Percentiles rank a stretch among this genome's conserved stretches.
These are phyloP conservation scores for Dichetophora obliterata DNA, from an alignment of 2,888 invertebrate species.

Conservation along the genomic window DNA sequence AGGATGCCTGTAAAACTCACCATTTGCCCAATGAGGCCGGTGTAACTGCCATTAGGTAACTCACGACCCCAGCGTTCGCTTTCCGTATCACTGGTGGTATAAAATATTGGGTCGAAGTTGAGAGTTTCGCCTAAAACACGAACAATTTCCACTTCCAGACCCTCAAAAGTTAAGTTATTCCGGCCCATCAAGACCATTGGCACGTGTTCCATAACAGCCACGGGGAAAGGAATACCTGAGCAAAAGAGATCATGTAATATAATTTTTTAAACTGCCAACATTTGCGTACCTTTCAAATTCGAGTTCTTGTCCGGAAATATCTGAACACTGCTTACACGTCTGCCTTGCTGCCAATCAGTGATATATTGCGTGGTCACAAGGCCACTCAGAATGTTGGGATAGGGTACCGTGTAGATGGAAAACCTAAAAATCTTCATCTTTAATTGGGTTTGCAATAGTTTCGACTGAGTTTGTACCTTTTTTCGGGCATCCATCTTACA, in stretches of 20 bases:
- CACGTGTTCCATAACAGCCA: conserved; percentile 60
- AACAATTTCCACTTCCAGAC: conserved; percentile 65
- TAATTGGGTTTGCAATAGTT: no score
- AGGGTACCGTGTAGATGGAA: conserved; percentile 80
- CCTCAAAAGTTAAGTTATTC: conserved; percentile 49
- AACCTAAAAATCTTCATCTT: conserved; percentile 72
- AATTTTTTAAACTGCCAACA: no score
- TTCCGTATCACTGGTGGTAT: conserved; percentile 75
- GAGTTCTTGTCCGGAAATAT: conserved; percentile 66
- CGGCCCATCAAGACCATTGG: conserved; percentile 62
- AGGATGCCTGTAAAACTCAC: conserved; percentile 51
- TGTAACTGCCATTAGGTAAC: conserved; percentile 76
- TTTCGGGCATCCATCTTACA: conserved; percentile 69
- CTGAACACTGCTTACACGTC: conserved; percentile 66
- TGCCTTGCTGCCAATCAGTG: conserved; percentile 77
- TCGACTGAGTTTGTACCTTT: conserved; percentile 20
- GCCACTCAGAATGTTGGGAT: conserved; percentile 74
- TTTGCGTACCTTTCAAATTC: conserved; percentile 66
- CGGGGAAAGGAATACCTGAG: conserved; percentile 59
- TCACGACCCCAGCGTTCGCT: conserved; percentile 78
- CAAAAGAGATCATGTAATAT: neutral
- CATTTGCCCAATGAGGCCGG: conserved; percentile 83
- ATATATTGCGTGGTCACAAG: conserved; percentile 75
- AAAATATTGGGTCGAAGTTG: conserved; percentile 79
- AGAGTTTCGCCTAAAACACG: conserved; percentile 77